phyloP scores from a whole-genome alignment of 2,888 invertebrate species.

The Phania funesta region DNA sequence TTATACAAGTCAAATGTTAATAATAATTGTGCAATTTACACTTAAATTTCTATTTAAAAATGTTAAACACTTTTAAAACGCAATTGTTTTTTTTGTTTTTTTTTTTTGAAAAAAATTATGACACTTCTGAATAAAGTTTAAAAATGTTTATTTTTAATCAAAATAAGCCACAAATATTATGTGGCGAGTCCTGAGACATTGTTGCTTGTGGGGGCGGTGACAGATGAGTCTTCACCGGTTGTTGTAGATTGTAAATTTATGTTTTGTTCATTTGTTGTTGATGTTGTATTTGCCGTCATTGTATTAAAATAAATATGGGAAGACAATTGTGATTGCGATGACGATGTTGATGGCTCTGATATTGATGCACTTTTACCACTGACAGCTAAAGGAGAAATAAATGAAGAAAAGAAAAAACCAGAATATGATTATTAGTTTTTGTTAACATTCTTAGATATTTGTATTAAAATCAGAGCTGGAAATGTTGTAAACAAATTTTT shows the following conservation, averaged over 20 bases:
- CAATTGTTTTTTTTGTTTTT: neutral
- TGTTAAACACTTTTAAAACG: neutral
- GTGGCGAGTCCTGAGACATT: conserved; percentile 27
- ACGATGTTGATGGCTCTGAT: neutral
- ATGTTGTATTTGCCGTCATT: conserved; percentile 25
- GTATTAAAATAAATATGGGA: conserved; percentile 17
- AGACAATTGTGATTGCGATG: conserved; percentile 13
- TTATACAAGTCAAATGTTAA: too few species aligned
- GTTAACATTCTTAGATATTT: too few species aligned
- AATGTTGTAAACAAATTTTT: too few species aligned
- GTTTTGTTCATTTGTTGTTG: conserved; percentile 35
- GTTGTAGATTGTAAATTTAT: conserved; percentile 43
- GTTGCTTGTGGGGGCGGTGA: neutral
- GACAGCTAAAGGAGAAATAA: conserved; percentile 36
- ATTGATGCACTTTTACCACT: neutral
- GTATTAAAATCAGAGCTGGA: too few species aligned
- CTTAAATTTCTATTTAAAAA: neutral
- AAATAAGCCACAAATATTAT: conserved; percentile 26
- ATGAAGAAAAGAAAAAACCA: conserved; percentile 22
- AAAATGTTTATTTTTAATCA: conserved; percentile 14
- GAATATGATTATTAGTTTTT: conserved; percentile 10
- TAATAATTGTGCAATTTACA: too few species aligned
- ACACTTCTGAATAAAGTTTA: conserved; percentile 4
- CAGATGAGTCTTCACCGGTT: conserved; percentile 22
- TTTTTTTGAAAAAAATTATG: neutral